phyloP scores from a whole-genome alignment of 1,140 invertebrate species.

The Neuroterus valhalla region DNA sequence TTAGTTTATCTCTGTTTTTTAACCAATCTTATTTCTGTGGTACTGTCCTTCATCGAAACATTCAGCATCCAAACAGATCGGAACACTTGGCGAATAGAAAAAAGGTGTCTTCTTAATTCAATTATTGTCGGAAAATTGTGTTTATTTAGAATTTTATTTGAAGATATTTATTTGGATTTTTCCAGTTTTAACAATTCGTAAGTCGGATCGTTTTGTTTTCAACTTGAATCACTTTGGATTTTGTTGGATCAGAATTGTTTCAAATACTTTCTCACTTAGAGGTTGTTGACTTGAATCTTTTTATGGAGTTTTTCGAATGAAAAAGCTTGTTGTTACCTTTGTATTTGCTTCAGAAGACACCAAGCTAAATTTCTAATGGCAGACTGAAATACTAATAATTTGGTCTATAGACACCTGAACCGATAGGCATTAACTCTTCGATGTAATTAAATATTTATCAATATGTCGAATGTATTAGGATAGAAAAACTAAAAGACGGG shows the following conservation, averaged over 20 bases:
- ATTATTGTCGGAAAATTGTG: too few species aligned
- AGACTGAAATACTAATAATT: slow-evolving; percentile 16
- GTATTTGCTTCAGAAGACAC: too few species aligned
- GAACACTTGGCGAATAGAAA: not conserved
- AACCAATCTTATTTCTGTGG: slow-evolving; percentile 13
- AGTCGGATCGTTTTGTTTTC: too few species aligned
- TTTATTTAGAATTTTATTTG: too few species aligned
- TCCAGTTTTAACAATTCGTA: too few species aligned
- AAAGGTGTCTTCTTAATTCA: not conserved
- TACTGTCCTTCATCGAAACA: not conserved
- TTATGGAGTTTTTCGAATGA: too few species aligned
- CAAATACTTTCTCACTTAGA: too few species aligned
- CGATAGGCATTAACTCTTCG: slow-evolving; percentile 22
- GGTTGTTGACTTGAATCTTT: too few species aligned
- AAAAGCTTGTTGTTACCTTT: too few species aligned
- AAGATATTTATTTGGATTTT: too few species aligned
- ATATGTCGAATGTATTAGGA: slow-evolving; percentile 17
- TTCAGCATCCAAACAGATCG: not conserved
- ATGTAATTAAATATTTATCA: slow-evolving; percentile 22
- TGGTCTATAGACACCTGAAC: slow-evolving; percentile 10
- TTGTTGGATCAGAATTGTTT: too few species aligned
- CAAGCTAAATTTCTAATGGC: not conserved
- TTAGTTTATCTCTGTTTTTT: slow-evolving; percentile 24
- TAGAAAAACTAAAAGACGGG: not conserved
- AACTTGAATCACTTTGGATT: too few species aligned